A percentile compares a stretch with the other conserved stretches of the same genome.
These are phyloP conservation scores for Neodiprion fabricii DNA, from an alignment of 1,140 invertebrate genomes.

Conservation along the genomic window DNA sequence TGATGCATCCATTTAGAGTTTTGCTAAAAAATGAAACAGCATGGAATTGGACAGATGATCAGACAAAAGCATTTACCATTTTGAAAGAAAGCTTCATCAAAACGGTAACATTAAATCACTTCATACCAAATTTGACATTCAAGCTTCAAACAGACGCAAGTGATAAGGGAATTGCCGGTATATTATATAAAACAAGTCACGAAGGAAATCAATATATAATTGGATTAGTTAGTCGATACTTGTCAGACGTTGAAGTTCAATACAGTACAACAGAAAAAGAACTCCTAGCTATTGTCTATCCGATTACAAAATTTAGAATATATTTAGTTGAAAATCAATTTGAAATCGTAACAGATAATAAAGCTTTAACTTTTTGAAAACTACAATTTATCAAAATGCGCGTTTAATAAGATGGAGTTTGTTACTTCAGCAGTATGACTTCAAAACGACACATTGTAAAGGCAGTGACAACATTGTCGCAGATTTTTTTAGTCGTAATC, in stretches of 20 bases:
- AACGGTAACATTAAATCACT: conserved; percentile 20
- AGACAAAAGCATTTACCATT: conserved; percentile 18
- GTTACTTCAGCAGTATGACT: conserved; percentile 8
- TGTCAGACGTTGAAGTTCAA: not conserved
- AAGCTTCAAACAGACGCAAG: conserved; percentile 26
- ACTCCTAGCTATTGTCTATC: conserved; percentile 20
- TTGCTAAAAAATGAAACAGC: not conserved
- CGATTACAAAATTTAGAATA: conserved; percentile 12
- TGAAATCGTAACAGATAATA: conserved; percentile 10
- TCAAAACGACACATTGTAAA: conserved; percentile 4
- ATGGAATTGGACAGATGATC: conserved; percentile 15
- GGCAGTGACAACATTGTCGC: conserved; percentile 12
- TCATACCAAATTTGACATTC: conserved; percentile 19
- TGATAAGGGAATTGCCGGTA: not conserved
- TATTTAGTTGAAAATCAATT: conserved; percentile 9
- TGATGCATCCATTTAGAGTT: not conserved
- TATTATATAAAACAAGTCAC: not conserved
- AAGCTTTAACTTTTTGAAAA: too few species aligned
- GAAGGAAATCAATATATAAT: not conserved
- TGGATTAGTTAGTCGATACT: conserved; percentile 8
- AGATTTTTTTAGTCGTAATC: conserved; percentile 9
- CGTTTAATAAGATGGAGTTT: not conserved
- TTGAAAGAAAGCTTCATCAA: conserved; percentile 25
- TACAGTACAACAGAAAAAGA: conserved; percentile 21
- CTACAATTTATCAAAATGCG: too few species aligned